Conservation (phyloP, 1,140 invertebrate species). For the Uloborus diversus region DNA sequence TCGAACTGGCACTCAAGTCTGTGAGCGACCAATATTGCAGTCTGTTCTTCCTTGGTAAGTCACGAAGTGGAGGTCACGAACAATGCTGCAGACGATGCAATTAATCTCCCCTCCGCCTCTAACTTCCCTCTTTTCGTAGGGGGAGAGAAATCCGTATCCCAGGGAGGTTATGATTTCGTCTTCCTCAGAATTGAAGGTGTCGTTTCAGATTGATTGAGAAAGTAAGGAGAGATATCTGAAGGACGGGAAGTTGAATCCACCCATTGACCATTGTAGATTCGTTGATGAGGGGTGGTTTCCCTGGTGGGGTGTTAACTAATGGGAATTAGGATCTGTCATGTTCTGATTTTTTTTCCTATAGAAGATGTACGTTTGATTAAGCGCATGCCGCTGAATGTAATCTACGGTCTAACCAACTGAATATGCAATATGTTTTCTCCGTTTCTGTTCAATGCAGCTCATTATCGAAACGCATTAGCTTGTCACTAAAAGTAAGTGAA, state of each 20-base stretch:
- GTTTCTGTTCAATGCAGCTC: no score
- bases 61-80: conserved; percentile 30
- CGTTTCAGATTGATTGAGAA: conserved; percentile 19
- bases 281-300: no score
- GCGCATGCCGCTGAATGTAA: no score
- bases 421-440: no score
- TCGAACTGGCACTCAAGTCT: neutral
- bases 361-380: no score
- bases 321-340: no score
- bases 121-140: neutral
- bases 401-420: no score
- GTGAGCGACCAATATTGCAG: neutral
- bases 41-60: neutral
- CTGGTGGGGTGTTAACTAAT: no score
- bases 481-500: no score
- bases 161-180: conserved; percentile 19
- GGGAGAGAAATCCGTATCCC: neutral
- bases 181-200: conserved; percentile 24
- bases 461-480: no score
- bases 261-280: neutral
- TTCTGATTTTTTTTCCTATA: no score
- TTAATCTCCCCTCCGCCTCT: conserved; percentile 17
- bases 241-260: neutral
- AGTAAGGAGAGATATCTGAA: conserved; percentile 21
- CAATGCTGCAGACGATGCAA: conserved; percentile 28